phyloP scores from a whole-genome alignment of 2,113 vertebrate genomes.

The Hydropotes inermis region DNA sequence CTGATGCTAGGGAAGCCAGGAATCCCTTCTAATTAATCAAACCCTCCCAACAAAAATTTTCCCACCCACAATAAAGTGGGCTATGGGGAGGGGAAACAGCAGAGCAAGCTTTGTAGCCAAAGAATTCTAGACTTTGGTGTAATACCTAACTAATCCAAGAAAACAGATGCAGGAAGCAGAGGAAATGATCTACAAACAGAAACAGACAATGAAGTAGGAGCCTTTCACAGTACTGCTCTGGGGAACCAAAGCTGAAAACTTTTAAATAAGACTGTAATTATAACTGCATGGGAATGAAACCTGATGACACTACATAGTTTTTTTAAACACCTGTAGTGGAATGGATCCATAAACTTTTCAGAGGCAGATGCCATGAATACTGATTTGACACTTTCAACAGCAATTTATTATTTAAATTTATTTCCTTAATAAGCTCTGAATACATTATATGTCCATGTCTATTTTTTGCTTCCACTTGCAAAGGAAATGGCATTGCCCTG shows the following conservation, averaged over 20 bases:
- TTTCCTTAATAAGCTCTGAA: background rate
- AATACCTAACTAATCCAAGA: conserved; percentile 56
- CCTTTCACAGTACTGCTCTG: background rate
- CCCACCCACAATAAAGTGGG: conserved; percentile 52
- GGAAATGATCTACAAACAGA: conserved; percentile 55
- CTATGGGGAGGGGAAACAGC: background rate
- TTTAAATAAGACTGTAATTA: conserved; percentile 6
- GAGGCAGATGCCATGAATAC: background rate
- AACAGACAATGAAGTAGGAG: conserved; percentile 49
- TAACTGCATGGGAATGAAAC: background rate
- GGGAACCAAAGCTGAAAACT: conserved; percentile 26
- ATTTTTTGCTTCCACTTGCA: background rate
- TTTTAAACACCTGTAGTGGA: background rate
- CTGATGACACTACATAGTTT: background rate
- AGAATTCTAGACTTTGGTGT: conserved; percentile 59
- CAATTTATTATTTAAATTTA: background rate
- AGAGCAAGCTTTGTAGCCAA: conserved; percentile 12
- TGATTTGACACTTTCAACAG: background rate
- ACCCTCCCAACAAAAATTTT: conserved; percentile 56
- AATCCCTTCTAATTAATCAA: conserved; percentile 74
- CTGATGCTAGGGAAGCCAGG: conserved; percentile 44
- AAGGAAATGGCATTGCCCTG: conserved; percentile 10
- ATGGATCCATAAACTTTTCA: background rate
- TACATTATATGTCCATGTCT: background rate
- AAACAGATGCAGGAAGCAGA: conserved; percentile 70